Evolutionary conservation across 2,888 invertebrate genomes (phyloP).

Genomic region (Tenodera sinensis): DNA sequence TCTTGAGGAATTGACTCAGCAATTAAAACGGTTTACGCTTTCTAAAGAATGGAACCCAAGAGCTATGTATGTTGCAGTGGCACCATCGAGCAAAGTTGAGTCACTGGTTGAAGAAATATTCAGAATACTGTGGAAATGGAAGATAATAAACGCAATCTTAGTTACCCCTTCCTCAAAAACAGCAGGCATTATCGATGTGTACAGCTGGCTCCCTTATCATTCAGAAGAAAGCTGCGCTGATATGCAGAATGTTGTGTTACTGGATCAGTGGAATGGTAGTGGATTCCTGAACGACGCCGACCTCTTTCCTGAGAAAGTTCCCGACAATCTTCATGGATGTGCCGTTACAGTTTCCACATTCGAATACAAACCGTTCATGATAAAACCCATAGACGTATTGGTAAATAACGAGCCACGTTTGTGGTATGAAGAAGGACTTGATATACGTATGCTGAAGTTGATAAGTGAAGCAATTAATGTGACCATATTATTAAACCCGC

Average conservation of each 20-base stretch:
- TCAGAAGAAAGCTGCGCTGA: background rate
- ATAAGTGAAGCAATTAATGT: background rate
- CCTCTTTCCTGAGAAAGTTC: background rate
- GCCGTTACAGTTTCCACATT: background rate
- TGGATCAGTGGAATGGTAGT: background rate
- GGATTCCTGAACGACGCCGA: background rate
- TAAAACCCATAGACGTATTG: background rate
- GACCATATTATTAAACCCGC: background rate
- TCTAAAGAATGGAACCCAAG: background rate
- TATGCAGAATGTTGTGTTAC: background rate
- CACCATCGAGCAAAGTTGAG: background rate
- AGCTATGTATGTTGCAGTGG: background rate
- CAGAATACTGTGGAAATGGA: background rate
- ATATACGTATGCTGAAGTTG: background rate
- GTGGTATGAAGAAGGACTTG: background rate
- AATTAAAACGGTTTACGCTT: background rate
- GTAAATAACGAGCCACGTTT: background rate
- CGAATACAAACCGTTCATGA: background rate
- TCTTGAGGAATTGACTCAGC: background rate
- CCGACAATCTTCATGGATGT: background rate
- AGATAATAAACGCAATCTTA: background rate
- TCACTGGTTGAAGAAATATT: background rate
- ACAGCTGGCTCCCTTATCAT: background rate
- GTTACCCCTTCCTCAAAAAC: background rate
- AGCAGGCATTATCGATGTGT: background rate